Evolutionary conservation across 1,140 invertebrate species (phyloP).

Genomic region (Drosophila tristis): DNA sequence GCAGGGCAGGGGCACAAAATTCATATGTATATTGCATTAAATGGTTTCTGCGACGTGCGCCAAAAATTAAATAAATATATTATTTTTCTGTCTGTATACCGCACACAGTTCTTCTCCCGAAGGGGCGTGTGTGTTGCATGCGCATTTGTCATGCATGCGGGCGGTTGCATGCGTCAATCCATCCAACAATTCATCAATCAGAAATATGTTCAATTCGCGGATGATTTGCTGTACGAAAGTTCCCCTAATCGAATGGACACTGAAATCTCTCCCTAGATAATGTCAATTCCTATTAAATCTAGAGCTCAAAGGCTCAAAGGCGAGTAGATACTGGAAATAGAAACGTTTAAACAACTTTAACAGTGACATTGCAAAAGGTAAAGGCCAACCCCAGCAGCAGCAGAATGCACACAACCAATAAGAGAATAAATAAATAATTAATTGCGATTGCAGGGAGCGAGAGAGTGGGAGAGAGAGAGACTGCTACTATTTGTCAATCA

Average conservation of each 20-base stretch:
- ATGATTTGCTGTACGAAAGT: not conserved
- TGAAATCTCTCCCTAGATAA: too few species aligned
- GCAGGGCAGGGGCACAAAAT: too few species aligned
- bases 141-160: slow-evolving; percentile 29
- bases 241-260: too few species aligned
- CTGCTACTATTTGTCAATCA: slow-evolving; percentile 22
- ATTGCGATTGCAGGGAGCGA: slow-evolving; percentile 8
- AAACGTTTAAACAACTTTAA: too few species aligned
- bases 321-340: too few species aligned
- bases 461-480: too few species aligned
- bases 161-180: not conserved
- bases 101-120: slow-evolving; percentile 19
- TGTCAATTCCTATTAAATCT: too few species aligned
- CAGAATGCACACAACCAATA: slow-evolving; percentile 1
- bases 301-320: too few species aligned
- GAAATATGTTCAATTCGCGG: too few species aligned
- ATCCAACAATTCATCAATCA: slow-evolving; percentile 7
- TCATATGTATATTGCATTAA: not conserved
- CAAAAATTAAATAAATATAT: not conserved
- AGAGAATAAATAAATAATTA: slow-evolving; percentile 23
- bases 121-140: slow-evolving; percentile 36
- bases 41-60: slow-evolving; percentile 7
- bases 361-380: too few species aligned
- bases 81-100: slow-evolving; percentile 26
- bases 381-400: not conserved